Percentiles rank a stretch among this genome's conserved stretches.
Conservation (phyloP, 1,140 invertebrate species). For the Dendrolimus kikuchii region DNA sequence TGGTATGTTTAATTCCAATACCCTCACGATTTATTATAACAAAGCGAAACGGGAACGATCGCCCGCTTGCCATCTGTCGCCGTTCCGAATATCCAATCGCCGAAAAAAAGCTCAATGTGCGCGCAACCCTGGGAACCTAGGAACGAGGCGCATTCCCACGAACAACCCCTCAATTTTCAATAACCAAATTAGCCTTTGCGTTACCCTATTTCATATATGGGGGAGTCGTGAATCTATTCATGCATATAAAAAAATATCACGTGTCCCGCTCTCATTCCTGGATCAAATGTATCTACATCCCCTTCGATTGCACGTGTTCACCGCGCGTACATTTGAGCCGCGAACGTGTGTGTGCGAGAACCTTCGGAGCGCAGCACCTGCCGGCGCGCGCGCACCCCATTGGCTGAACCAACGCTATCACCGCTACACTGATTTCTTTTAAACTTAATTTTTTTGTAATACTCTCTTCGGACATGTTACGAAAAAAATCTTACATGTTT, state of each 20-base stretch:
- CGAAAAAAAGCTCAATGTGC: conserved; percentile 66
- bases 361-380: conserved; percentile 55
- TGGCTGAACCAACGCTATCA: conserved; percentile 54
- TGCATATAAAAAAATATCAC: conserved; percentile 63
- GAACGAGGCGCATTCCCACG: conserved; percentile 66
- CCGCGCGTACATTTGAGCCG: conserved; percentile 55
- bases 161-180: conserved; percentile 71
- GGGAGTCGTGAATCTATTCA: conserved; percentile 71
- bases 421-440: conserved; percentile 70
- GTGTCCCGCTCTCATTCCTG: conserved; percentile 32
- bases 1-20: conserved; percentile 69
- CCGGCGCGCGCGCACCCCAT: conserved; percentile 60
- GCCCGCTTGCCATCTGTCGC: conserved; percentile 68
- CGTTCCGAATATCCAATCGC: conserved; percentile 60
- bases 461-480: conserved; percentile 55
- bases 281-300: conserved; percentile 44
- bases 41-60: conserved; percentile 59
- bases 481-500: conserved; percentile 67
- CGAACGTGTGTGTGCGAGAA: conserved; percentile 45
- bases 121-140: conserved; percentile 69
- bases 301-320: conserved; percentile 70
- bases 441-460: conserved; percentile 61
- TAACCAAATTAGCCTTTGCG: conserved; percentile 72
- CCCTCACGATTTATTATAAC: conserved; percentile 68
- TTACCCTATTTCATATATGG: conserved; percentile 71